Percentiles rank a stretch among this genome's conserved stretches.
Conservation (phyloP, 2,888 invertebrate genomes). For the Leuctra nigra region DNA sequence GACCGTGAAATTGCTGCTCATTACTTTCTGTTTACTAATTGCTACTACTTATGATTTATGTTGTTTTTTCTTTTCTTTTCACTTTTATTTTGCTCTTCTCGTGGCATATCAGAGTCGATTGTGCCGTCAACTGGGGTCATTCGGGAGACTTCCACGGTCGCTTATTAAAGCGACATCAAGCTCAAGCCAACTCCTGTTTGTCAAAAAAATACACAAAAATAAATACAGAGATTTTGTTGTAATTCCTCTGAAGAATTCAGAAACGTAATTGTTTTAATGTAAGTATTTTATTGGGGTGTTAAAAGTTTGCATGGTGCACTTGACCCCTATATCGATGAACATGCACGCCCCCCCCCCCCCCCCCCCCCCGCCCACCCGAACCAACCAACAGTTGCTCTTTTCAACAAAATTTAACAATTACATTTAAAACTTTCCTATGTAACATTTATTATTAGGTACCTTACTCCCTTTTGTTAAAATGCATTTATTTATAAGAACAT, state of each 20-base stretch:
- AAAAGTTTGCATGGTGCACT: constrained; percentile 9
- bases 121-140: constrained; percentile 26
- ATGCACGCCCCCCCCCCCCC: too few relatives aligned
- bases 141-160: constrained; percentile 25
- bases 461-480: too few relatives aligned
- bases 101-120: constrained; percentile 21
- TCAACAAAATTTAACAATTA: too few relatives aligned
- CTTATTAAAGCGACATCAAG: constrained; percentile 10
- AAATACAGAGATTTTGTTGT: not conserved
- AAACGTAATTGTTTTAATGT: constrained; percentile 3
- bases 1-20: too few relatives aligned
- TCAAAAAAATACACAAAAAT: not conserved
- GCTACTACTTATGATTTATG: constrained; percentile 10
- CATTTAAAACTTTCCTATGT: too few relatives aligned
- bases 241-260: constrained; percentile 8
- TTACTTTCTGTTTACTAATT: too few relatives aligned
- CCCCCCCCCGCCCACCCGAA: too few relatives aligned
- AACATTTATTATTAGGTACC: too few relatives aligned
- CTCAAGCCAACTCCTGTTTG: too few relatives aligned
- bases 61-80: constrained; percentile 26
- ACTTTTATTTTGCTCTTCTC: constrained; percentile 24
- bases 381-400: too few relatives aligned
- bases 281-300: not conserved
- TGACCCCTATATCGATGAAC: not conserved
- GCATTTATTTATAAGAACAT: too few relatives aligned